A percentile compares a stretch with the other conserved stretches of the same genome.
phyloP scores from a whole-genome alignment of 2,888 invertebrate genomes.

The Corbicula japonica region DNA sequence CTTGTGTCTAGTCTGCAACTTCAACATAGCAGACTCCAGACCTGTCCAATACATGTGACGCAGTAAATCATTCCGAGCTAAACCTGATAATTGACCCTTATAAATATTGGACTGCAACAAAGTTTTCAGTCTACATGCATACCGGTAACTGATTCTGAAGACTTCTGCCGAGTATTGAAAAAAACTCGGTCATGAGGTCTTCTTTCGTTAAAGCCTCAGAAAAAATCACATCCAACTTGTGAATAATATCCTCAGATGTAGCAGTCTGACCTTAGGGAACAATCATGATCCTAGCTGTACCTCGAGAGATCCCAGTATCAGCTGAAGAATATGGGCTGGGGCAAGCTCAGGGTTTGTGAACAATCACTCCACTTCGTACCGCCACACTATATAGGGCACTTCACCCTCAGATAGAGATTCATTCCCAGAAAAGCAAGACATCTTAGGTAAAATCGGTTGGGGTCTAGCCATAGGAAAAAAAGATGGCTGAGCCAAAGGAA shows the following conservation, averaged over 20 bases:
- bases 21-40: background rate
- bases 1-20: constrained; percentile 8
- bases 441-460: too few species aligned
- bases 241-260: background rate
- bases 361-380: constrained; percentile 8
- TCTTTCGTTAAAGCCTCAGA: background rate
- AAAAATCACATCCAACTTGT: constrained; percentile 11
- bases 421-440: constrained; percentile 14
- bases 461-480: too few species aligned
- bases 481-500: too few species aligned
- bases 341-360: background rate
- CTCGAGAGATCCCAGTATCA: background rate
- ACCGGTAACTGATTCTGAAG: constrained; percentile 9
- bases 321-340: background rate
- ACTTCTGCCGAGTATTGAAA: background rate
- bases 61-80: background rate
- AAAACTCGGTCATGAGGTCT: constrained; percentile 1
- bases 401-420: constrained; percentile 10
- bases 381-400: constrained; percentile 8
- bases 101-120: constrained; percentile 4
- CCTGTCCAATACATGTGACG: constrained; percentile 1
- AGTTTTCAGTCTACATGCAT: constrained; percentile 10
- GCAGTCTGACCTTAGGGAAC: constrained; percentile 5
- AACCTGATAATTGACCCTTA: background rate
- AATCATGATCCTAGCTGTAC: constrained; percentile 3